These are phyloP conservation scores for Halichoeres trimaculatus DNA, from an alignment of 2,113 vertebrate species.

Conservation along the genomic window DNA sequence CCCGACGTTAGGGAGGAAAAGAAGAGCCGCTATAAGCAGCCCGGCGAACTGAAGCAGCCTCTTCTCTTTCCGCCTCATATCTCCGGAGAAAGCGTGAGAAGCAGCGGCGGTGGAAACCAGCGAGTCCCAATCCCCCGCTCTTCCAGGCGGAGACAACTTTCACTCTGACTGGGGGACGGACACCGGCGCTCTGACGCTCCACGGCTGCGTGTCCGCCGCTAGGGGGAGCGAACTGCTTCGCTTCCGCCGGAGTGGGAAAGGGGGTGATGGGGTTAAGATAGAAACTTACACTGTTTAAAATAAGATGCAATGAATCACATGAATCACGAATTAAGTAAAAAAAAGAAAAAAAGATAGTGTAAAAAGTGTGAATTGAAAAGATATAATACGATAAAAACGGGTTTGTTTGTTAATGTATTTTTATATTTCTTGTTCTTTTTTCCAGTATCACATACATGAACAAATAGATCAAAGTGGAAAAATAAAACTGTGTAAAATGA, in stretches of 20 bases:
- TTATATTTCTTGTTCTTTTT: no score
- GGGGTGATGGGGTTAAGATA: no score
- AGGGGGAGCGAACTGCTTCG: slow-evolving; percentile 64
- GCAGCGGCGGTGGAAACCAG: slow-evolving; percentile 25
- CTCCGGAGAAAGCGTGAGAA: slow-evolving; percentile 43
- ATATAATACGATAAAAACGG: no score
- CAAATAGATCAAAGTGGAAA: no score
- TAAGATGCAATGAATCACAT: no score
- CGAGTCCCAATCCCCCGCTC: slow-evolving; percentile 30
- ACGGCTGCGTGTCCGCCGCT: slow-evolving; percentile 55
- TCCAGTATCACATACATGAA: no score
- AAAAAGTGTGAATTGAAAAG: no score
- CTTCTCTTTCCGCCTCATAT: slow-evolving; percentile 95
- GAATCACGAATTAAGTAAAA: no score
- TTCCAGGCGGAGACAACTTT: slow-evolving; percentile 72
- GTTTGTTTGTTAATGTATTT: no score
- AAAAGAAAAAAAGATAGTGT: no score
- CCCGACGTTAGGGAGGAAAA: slow-evolving; percentile 94
- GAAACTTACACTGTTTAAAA: no score
- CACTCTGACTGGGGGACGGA: slow-evolving; percentile 45
- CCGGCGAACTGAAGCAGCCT: slow-evolving; percentile 90
- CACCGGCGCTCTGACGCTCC: slow-evolving; percentile 57
- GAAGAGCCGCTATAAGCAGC: slow-evolving; percentile 88
- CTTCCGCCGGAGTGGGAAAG: neutral
- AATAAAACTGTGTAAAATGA: no score